Evolutionary conservation across 1,140 invertebrate species (phyloP).

Genomic region (Drosophila miranda): DNA sequence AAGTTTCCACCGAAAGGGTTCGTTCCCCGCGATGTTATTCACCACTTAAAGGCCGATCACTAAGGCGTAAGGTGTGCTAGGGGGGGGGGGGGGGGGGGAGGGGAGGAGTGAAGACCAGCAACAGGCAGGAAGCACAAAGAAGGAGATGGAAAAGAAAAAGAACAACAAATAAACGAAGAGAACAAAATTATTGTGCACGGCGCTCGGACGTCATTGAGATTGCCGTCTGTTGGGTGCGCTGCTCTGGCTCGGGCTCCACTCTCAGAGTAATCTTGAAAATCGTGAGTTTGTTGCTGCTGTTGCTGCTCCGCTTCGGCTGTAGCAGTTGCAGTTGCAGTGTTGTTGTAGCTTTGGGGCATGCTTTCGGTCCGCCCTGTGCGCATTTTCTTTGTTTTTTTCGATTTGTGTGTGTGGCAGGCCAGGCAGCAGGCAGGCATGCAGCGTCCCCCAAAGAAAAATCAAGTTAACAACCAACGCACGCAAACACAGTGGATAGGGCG

Average conservation of each 20-base stretch:
- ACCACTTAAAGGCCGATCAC: no score
- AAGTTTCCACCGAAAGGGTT: no score
- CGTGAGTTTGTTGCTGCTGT: conserved; percentile 64
- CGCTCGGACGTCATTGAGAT: conserved; percentile 46
- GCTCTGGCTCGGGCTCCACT: conserved; percentile 22
- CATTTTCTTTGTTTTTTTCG: conserved; percentile 77
- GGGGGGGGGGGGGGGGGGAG: background rate
- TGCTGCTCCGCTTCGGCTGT: conserved; percentile 31
- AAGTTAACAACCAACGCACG: conserved; percentile 72
- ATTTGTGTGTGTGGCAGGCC: conserved; percentile 28
- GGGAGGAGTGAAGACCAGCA: conserved; percentile 6
- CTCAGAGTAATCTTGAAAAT: conserved; percentile 71
- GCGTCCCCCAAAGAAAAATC: conserved; percentile 68
- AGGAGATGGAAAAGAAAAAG: conserved; percentile 18
- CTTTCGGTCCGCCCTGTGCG: conserved; percentile 48
- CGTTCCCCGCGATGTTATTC: no score
- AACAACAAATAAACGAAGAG: conserved; percentile 12
- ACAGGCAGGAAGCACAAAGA: conserved; percentile 9
- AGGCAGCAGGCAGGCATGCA: background rate
- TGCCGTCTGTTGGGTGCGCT: conserved; percentile 3
- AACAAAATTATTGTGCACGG: conserved; percentile 43
- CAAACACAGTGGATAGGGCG: conserved; percentile 26
- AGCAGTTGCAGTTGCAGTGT: conserved; percentile 24
- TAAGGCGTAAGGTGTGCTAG: background rate
- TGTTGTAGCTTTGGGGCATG: conserved; percentile 50